phyloP scores from a whole-genome alignment of 2,797 vertebrate genomes.

The Sebastolobus alascanus region DNA sequence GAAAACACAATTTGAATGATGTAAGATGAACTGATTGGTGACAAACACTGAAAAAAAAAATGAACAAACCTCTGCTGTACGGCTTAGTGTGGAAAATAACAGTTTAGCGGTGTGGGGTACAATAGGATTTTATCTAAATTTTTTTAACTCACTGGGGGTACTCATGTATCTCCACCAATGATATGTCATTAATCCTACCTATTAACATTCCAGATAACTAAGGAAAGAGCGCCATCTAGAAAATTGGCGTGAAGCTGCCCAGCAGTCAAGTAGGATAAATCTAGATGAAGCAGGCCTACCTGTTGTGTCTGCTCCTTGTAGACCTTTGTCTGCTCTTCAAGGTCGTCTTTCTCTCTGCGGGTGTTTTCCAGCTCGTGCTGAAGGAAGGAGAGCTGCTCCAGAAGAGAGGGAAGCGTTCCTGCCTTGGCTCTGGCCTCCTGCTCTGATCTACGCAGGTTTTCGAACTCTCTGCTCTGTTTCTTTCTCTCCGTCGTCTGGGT shows the following conservation, averaged over 20 bases:
- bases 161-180: background rate
- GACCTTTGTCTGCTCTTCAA: slow-evolving; percentile 84
- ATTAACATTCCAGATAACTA: background rate
- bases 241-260: background rate
- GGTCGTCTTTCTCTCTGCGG: slow-evolving; percentile 85
- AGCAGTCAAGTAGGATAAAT: background rate
- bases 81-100: background rate
- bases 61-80: background rate
- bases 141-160: background rate
- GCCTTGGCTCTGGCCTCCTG: slow-evolving; percentile 87
- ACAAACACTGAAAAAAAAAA: background rate
- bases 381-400: slow-evolving; percentile 92
- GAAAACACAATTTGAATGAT: background rate
- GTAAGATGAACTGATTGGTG: background rate
- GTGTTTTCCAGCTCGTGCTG: slow-evolving; percentile 89
- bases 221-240: background rate
- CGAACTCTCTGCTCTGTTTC: slow-evolving; percentile 87
- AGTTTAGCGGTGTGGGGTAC: background rate
- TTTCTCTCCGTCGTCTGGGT: slow-evolving; percentile 86
- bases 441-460: slow-evolving; percentile 87
- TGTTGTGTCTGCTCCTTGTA: slow-evolving; percentile 88
- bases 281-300: slow-evolving; percentile 73
- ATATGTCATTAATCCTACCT: background rate
- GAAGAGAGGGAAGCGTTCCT: slow-evolving; percentile 85
- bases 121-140: background rate